A percentile compares a stretch with the other conserved stretches of the same genome.
Conservation (phyloP, 2,888 invertebrate genomes). For the Metallyticus violacea region DNA sequence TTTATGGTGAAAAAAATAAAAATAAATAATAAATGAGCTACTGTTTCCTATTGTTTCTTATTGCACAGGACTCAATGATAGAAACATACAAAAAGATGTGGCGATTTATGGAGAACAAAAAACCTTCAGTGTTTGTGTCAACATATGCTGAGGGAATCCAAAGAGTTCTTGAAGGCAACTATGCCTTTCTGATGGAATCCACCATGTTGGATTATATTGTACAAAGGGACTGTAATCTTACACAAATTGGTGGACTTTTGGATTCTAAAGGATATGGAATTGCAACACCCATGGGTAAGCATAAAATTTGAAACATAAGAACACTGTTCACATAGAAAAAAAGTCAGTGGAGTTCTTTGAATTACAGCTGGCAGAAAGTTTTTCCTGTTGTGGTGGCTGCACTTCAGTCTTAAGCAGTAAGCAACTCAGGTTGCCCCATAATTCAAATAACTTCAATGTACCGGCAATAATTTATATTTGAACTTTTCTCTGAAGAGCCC, state of each 20-base stretch:
- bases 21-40: no score
- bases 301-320: not conserved
- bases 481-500: no score
- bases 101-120: slow-evolving; percentile 73
- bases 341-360: no score
- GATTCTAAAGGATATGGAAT: slow-evolving; percentile 81
- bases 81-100: slow-evolving; percentile 80
- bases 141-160: slow-evolving; percentile 76
- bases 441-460: no score
- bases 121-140: slow-evolving; percentile 67
- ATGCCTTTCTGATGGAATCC: slow-evolving; percentile 88
- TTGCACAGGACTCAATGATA: slow-evolving; percentile 69
- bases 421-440: no score
- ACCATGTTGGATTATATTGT: slow-evolving; percentile 82
- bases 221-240: slow-evolving; percentile 79
- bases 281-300: slow-evolving; percentile 60
- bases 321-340: no score
- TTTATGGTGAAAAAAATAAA: no score
- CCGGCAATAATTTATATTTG: no score
- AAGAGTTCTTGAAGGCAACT: slow-evolving; percentile 72
- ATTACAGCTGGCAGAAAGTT: no score
- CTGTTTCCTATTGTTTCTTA: not conserved
- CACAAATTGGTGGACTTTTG: slow-evolving; percentile 79
- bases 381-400: no score
- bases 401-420: no score